phyloP scores from a whole-genome alignment of 2,888 invertebrate species.

The Calameuta filiformis region DNA sequence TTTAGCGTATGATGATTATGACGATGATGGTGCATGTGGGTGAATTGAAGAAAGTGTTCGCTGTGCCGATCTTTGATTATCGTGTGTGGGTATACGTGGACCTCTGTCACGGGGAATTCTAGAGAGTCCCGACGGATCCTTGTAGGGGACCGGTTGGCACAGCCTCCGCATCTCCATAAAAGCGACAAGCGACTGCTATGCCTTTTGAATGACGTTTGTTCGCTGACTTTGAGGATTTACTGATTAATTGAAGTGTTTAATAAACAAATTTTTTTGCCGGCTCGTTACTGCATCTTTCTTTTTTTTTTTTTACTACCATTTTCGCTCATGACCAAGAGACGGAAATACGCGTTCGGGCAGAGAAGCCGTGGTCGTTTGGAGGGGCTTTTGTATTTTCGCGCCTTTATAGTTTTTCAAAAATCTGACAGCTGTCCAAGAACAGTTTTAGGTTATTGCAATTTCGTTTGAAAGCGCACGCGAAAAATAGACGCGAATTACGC shows the following conservation, averaged over 20 bases:
- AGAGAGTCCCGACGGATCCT: constrained; percentile 1
- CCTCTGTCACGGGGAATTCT: neutral
- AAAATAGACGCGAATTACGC: neutral
- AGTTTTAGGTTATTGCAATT: neutral
- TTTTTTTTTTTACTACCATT: neutral
- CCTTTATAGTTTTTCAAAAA: neutral
- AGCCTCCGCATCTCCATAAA: constrained; percentile 4
- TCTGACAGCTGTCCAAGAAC: neutral
- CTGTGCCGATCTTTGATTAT: neutral
- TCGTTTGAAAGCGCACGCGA: neutral
- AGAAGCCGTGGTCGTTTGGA: neutral
- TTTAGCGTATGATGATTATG: neutral
- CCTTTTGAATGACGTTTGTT: neutral
- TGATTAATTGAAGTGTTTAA: neutral
- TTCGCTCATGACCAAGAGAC: neutral
- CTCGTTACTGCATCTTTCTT: neutral
- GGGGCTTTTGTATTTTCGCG: neutral
- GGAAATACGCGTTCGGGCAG: neutral
- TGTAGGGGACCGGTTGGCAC: neutral
- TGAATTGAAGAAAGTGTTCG: neutral
- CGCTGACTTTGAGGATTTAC: neutral
- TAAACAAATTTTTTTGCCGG: neutral
- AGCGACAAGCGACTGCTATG: neutral
- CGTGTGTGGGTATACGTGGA: neutral
- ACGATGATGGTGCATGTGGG: neutral